These are phyloP conservation scores for Limnephilus lunatus DNA, from an alignment of 2,888 invertebrate species.

Conservation along the genomic window DNA sequence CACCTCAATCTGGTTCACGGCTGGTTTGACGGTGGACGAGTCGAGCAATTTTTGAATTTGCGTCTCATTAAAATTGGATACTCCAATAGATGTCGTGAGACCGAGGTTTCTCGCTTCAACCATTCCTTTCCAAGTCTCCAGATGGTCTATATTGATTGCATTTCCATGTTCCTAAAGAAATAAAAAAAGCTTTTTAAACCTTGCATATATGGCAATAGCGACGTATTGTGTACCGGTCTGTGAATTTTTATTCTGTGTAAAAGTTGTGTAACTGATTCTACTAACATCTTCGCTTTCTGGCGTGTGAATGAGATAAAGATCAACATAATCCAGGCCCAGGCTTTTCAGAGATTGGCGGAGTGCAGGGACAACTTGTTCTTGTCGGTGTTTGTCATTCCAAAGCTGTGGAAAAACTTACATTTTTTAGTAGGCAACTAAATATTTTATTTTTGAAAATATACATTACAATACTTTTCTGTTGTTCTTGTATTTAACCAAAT, in stretches of 20 bases:
- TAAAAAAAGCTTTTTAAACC: neutral
- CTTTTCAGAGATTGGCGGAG: constrained; percentile 78
- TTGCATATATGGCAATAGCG: neutral
- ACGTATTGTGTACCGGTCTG: neutral
- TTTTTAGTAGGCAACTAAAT: neutral
- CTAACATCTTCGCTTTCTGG: constrained; percentile 79
- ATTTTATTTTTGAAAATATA: no score
- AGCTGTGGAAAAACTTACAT: constrained; percentile 36
- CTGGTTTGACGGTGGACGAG: constrained; percentile 76
- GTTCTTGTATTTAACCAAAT: no score
- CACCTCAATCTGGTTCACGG: constrained; percentile 76
- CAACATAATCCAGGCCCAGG: constrained; percentile 81
- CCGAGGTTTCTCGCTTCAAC: constrained; percentile 80
- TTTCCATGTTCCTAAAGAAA: constrained; percentile 43
- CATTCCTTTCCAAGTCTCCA: constrained; percentile 82
- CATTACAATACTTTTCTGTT: no score
- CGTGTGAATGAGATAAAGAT: constrained; percentile 89
- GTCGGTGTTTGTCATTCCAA: constrained; percentile 73
- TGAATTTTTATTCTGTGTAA: neutral
- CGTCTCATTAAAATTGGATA: constrained; percentile 83
- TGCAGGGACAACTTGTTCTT: constrained; percentile 81
- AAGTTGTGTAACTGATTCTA: neutral
- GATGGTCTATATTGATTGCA: constrained; percentile 72
- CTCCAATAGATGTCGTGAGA: constrained; percentile 80
- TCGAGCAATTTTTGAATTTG: constrained; percentile 80